Evolutionary conservation across 2,797 vertebrate species (phyloP).

Genomic region (Sebastes steindachneri): DNA sequence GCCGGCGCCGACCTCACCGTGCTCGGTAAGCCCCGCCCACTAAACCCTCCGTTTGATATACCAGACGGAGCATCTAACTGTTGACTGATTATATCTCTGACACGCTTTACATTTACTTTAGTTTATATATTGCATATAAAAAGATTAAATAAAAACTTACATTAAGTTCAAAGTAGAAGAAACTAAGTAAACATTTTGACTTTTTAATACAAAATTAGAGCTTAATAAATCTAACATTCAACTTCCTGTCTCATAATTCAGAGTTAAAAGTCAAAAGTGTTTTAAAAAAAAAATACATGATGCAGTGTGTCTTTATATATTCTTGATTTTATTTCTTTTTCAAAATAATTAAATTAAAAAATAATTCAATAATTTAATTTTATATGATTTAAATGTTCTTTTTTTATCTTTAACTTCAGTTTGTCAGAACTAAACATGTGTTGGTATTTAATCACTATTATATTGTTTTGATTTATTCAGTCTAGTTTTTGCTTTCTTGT

Average conservation of each 20-base stretch:
- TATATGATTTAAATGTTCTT: not conserved
- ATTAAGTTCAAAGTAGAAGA: not conserved
- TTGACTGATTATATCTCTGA: not conserved
- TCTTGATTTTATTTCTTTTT: not conserved
- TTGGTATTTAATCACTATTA: too few species aligned
- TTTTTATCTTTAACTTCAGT: not conserved
- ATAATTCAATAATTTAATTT: not conserved
- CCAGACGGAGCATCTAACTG: too few species aligned
- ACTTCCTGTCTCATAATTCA: not conserved
- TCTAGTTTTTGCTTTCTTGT: not conserved
- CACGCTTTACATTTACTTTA: not conserved
- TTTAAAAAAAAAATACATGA: not conserved
- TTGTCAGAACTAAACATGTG: not conserved
- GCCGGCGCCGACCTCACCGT: slow-evolving; percentile 90
- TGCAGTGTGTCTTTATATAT: not conserved
- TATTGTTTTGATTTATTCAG: too few species aligned
- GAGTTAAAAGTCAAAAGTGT: not conserved
- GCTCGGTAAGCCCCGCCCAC: slow-evolving; percentile 82
- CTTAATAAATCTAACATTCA: not conserved
- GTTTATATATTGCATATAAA: not conserved
- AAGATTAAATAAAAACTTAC: too few species aligned
- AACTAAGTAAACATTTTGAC: not conserved
- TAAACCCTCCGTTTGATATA: not conserved
- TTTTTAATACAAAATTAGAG: not conserved
- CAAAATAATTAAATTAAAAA: too few species aligned